These are phyloP conservation scores for Tragelaphus strepsiceros DNA, from an alignment of 2,113 vertebrate genomes.

Conservation along the genomic window DNA sequence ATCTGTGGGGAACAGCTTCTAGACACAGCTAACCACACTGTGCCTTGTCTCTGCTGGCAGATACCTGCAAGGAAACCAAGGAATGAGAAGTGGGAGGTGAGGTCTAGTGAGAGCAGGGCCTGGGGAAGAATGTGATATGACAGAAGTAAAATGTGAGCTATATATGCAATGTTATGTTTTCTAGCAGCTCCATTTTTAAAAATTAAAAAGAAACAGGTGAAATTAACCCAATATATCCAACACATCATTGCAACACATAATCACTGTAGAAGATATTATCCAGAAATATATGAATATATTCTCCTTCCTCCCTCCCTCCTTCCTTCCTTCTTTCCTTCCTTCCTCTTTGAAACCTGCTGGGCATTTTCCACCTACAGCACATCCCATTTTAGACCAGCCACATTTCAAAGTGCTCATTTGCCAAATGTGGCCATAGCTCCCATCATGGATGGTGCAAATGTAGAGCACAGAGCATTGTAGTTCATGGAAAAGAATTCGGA, in stretches of 20 bases:
- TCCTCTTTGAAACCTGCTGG: not conserved
- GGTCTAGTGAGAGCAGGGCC: not conserved
- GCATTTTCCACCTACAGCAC: not conserved
- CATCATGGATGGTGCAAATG: too few species aligned
- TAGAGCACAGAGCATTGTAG: fast-evolving
- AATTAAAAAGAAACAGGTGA: not conserved
- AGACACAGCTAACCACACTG: not conserved
- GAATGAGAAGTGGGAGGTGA: fast-evolving
- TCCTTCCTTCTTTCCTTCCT: not conserved
- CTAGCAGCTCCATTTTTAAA: not conserved
- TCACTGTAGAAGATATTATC: not conserved
- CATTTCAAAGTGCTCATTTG: not conserved
- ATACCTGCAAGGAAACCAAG: not conserved
- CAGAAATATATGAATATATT: not conserved
- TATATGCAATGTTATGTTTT: not conserved
- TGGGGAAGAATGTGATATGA: not conserved
- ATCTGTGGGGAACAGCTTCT: not conserved
- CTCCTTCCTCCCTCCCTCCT: not conserved
- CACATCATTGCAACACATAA: not conserved
- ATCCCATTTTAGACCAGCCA: not conserved
- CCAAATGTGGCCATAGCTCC: too few species aligned
- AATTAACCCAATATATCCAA: not conserved
- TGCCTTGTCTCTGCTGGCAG: not conserved
- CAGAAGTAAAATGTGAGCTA: not conserved
- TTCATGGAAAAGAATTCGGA: not conserved